Evolutionary conservation across 2,113 vertebrate genomes (phyloP).

Genomic region (Periophthalmus modestus): DNA sequence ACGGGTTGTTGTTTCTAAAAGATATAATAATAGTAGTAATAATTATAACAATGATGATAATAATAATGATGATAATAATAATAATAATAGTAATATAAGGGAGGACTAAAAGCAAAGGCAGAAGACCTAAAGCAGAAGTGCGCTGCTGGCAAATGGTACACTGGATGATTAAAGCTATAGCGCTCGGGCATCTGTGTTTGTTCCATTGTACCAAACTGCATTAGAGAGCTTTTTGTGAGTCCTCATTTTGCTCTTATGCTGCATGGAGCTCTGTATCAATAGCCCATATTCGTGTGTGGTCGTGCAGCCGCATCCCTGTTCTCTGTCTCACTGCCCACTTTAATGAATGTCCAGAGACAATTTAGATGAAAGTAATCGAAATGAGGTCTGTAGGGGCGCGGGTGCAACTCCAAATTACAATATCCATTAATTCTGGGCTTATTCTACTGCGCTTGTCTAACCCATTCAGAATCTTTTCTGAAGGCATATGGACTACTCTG

Average conservation of each 20-base stretch:
- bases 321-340: constrained; percentile 42
- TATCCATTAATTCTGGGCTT: constrained; percentile 38
- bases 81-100: not conserved
- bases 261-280: constrained; percentile 50
- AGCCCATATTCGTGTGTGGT: constrained; percentile 56
- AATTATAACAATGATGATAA: too few species aligned
- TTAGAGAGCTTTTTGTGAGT: constrained; percentile 27
- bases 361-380: constrained; percentile 57
- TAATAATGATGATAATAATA: too few species aligned
- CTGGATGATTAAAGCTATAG: constrained; percentile 10
- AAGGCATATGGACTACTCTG: not conserved
- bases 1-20: not conserved
- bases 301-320: constrained; percentile 34
- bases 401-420: constrained; percentile 47
- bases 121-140: not conserved
- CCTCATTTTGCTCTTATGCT: constrained; percentile 41
- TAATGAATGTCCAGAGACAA: constrained; percentile 67
- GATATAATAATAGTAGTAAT: not conserved
- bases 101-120: not conserved
- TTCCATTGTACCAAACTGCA: constrained; percentile 19
- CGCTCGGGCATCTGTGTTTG: constrained; percentile 1
- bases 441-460: constrained; percentile 6
- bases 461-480: constrained; percentile 4
- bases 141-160: constrained; percentile 4
- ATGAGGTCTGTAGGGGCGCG: constrained; percentile 33